Percentiles rank a stretch among this genome's conserved stretches.
These are phyloP conservation scores for Arenaria interpres DNA, from an alignment of 2,113 vertebrate genomes.

Conservation along the genomic window DNA sequence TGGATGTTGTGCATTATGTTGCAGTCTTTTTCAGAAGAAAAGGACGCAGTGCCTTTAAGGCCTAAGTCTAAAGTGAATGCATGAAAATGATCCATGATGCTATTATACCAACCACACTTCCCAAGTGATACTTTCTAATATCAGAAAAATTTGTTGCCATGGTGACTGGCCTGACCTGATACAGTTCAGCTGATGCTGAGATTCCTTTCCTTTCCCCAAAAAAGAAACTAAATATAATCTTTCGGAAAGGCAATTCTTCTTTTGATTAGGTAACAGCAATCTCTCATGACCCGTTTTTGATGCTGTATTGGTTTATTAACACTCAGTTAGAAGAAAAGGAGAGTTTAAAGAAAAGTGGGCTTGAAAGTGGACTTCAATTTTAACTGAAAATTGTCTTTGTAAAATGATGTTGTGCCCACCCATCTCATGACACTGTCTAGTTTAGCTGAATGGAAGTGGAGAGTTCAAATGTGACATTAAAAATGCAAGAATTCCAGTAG, in stretches of 20 bases:
- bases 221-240: neutral
- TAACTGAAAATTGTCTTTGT: neutral
- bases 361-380: neutral
- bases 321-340: neutral
- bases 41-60: neutral
- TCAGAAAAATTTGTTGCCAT: conserved; percentile 63
- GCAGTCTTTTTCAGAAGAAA: neutral
- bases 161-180: conserved; percentile 60
- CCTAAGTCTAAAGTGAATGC: neutral
- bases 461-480: neutral
- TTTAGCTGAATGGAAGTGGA: neutral
- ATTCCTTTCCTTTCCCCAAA: conserved; percentile 15
- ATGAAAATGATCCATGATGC: conserved; percentile 54
- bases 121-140: conserved; percentile 54
- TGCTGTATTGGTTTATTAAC: neutral
- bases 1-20: neutral
- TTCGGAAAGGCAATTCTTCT: conserved; percentile 19
- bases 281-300: neutral
- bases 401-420: neutral
- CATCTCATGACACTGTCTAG: neutral
- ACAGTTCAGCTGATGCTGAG: conserved; percentile 28
- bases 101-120: conserved; percentile 39
- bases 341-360: neutral
- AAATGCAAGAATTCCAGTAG: neutral
- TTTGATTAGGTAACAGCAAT: neutral